Conservation (phyloP, 2,797 vertebrate genomes). For the Manis pentadactyla region DNA sequence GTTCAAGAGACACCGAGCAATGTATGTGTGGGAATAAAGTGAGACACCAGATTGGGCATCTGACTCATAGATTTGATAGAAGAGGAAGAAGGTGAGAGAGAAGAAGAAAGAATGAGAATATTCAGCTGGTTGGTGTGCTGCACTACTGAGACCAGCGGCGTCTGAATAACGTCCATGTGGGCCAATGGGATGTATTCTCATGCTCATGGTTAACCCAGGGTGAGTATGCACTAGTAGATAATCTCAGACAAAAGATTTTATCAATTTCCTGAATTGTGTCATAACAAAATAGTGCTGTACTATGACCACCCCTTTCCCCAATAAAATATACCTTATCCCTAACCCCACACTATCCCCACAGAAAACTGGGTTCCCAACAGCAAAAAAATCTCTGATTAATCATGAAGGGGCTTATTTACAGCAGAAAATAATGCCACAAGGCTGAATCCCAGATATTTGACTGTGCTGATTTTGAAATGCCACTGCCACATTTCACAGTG, state of each 20-base stretch:
- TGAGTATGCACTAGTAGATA: neutral
- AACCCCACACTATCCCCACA: neutral
- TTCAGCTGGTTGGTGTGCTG: neutral
- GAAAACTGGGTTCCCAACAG: neutral
- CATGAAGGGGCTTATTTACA: constrained; percentile 8
- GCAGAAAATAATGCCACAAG: constrained; percentile 52
- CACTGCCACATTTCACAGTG: constrained; percentile 68
- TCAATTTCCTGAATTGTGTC: neutral
- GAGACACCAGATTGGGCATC: neutral
- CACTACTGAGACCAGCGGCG: neutral
- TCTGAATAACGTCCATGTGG: neutral
- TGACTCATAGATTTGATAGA: neutral
- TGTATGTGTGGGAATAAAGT: neutral
- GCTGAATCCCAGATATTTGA: constrained; percentile 47
- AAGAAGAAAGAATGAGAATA: neutral
- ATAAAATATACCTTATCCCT: neutral
- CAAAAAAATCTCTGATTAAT: constrained; percentile 39
- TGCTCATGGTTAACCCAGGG: neutral
- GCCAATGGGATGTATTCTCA: neutral
- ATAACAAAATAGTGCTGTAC: neutral
- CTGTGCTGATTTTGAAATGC: constrained; percentile 52
- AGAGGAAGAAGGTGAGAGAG: neutral
- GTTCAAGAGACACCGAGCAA: neutral
- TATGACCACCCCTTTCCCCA: neutral
- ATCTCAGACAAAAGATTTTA: neutral